Evolutionary conservation across 2,888 invertebrate species (phyloP).

Genomic region (Cabera pusaria): DNA sequence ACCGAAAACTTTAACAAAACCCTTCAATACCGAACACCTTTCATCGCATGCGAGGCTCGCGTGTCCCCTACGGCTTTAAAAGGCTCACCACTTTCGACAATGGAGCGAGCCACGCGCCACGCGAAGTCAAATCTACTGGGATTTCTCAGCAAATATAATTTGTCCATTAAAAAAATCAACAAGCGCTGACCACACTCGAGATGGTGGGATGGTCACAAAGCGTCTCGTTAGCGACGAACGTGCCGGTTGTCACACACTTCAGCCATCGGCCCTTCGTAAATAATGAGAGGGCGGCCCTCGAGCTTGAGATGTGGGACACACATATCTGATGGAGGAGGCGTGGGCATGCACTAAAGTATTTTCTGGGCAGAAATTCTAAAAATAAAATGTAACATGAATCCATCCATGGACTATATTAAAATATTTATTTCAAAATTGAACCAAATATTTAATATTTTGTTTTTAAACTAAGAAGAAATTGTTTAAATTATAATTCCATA

Average conservation of each 20-base stretch:
- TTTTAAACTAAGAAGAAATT: too few species aligned
- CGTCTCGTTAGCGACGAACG: conserved; percentile 82
- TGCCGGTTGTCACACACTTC: conserved; percentile 81
- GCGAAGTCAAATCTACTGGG: conserved; percentile 58
- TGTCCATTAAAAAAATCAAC: conserved; percentile 81
- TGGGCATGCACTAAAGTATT: too few species aligned
- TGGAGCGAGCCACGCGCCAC: conserved; percentile 40
- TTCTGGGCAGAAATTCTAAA: too few species aligned
- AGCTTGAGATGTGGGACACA: conserved; percentile 42
- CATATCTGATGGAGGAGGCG: conserved; percentile 45
- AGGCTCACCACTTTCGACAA: conserved; percentile 61
- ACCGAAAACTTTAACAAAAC: conserved; percentile 33
- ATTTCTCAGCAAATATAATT: conserved; percentile 71
- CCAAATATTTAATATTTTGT: too few species aligned
- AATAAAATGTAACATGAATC: too few species aligned
- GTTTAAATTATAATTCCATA: too few species aligned
- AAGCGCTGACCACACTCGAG: conserved; percentile 73
- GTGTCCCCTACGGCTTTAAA: conserved; percentile 65
- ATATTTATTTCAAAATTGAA: too few species aligned
- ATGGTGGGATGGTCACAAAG: conserved; percentile 77
- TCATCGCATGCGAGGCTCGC: conserved; percentile 54
- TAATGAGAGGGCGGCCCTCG: conserved; percentile 76
- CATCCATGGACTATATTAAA: too few species aligned
- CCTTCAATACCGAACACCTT: conserved; percentile 45
- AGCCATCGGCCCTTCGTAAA: conserved; percentile 81